Base-by-base conservation (phyloP, 2,888 invertebrate genomes). In the Pilophorus perplexus region DNA sequence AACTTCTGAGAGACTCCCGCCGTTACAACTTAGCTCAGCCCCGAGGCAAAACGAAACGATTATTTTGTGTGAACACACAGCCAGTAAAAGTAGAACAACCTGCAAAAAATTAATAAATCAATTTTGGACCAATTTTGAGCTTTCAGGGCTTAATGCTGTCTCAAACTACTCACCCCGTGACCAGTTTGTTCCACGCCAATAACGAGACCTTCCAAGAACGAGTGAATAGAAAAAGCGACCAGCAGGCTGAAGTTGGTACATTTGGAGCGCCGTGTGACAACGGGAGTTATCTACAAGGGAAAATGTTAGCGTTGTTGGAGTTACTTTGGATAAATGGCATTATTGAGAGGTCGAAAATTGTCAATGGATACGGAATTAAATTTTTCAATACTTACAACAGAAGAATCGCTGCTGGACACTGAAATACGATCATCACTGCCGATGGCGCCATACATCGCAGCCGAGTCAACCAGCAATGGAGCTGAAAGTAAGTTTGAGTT, bases 31-130 rank as follows among this genome's bases (percentile, higher is more conserved):
- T 66, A 90, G 79, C 76, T 90, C 89, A 0, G 88, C 81, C 0
- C 91, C 90, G 50, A 91, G 80, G 72, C 90, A 90, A 77, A 91
- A 90, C 0, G 87, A 86, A 62, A 91, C 88, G 14, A 90, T 89
- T 71, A 86, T 83, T 78, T 91, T 91, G 78, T 91, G 90, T 2
- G 87, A 85, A 0, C 87, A 83, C 1, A 91, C 87, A 5, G 87
- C 89, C 14, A 80, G 84, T 8, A 85, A 79, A 4, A 85, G 78
- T 16, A 86, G 79, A 0, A 87, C 77, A 0, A 88, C 86, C 87
- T 87, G 76, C 4, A 78, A 66, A 28, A 16, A 2, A 46, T n/a
- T 33, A 33, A 8, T 8, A 33, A 6, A 33, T 33, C 1, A 55
- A 33, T 33, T 12, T 33, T 6, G 12, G 12, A 33, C 33, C 6